Evolutionary conservation across 1,140 invertebrate genomes (phyloP).

Genomic region (Ceratosolen fusciceps): DNA sequence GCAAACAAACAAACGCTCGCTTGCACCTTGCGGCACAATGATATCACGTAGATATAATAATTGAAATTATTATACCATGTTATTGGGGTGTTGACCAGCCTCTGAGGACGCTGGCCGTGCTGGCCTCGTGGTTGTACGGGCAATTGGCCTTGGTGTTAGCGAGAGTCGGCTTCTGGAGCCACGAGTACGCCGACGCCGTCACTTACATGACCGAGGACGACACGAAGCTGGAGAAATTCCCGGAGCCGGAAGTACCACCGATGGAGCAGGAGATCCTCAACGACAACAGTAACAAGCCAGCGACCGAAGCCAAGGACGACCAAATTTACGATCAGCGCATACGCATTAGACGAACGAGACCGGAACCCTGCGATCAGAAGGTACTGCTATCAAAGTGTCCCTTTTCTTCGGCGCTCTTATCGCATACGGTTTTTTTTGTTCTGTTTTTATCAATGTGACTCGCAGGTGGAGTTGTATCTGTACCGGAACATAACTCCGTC

Average conservation of each 20-base stretch:
- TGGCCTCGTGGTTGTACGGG: constrained; percentile 69
- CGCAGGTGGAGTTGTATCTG: constrained; percentile 66
- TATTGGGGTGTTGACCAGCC: constrained; percentile 59
- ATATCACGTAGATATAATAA: no score
- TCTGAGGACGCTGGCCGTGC: constrained; percentile 62
- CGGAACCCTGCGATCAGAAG: constrained; percentile 84
- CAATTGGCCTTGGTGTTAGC: constrained; percentile 69
- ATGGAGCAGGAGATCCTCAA: constrained; percentile 53
- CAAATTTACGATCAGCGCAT: constrained; percentile 74
- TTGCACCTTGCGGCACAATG: no score
- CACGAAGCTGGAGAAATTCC: constrained; percentile 56
- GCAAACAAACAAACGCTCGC: no score
- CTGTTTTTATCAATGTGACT: no score
- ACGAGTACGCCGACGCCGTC: constrained; percentile 63
- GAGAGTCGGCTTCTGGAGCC: constrained; percentile 65
- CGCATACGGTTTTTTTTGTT: no score
- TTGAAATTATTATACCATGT: no score
- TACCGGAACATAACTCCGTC: constrained; percentile 60
- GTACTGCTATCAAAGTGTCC: no score
- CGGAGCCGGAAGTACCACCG: constrained; percentile 64
- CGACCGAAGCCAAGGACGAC: constrained; percentile 69
- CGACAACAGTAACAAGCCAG: constrained; percentile 66
- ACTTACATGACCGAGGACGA: constrained; percentile 59
- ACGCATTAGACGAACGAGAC: constrained; percentile 82
- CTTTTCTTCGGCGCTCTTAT: no score